Evolutionary conservation across 2,113 vertebrate species (phyloP).

Genomic region (Podarcis raffonei): DNA sequence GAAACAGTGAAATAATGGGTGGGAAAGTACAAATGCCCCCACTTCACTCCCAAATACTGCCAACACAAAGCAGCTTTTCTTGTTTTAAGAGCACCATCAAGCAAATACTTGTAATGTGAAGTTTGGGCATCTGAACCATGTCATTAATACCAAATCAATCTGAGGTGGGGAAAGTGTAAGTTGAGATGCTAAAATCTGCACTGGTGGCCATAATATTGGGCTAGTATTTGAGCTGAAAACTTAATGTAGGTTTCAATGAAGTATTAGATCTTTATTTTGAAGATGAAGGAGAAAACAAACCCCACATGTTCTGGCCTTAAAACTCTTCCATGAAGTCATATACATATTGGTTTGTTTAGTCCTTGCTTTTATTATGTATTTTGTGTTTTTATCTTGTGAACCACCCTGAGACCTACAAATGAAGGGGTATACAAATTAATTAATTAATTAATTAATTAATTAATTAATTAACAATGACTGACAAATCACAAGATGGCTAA

Average conservation of each 20-base stretch:
- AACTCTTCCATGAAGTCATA: constrained; percentile 66
- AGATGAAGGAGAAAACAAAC: constrained; percentile 65
- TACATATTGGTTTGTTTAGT: no score
- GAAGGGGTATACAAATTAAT: no score
- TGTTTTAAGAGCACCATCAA: not conserved
- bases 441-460: no score
- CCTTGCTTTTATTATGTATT: no score
- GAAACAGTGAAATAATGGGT: not conserved
- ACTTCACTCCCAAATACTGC: not conserved
- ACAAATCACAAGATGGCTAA: not conserved
- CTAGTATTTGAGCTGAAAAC: constrained; percentile 94
- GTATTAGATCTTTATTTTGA: constrained; percentile 55
- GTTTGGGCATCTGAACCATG: not conserved
- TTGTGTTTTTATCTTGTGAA: no score
- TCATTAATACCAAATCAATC: not conserved
- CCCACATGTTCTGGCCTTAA: constrained; percentile 78
- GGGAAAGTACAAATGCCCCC: not conserved
- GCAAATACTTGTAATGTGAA: not conserved
- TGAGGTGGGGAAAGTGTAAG: not conserved
- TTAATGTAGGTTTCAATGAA: constrained; percentile 73
- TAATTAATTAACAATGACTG: not conserved
- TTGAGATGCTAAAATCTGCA: constrained; percentile 7
- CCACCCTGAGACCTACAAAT: no score
- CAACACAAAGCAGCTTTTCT: not conserved
- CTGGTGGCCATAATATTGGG: constrained; percentile 94